These are phyloP conservation scores for Petroica traversi DNA, from an alignment of 2,113 vertebrate species.

Conservation along the genomic window DNA sequence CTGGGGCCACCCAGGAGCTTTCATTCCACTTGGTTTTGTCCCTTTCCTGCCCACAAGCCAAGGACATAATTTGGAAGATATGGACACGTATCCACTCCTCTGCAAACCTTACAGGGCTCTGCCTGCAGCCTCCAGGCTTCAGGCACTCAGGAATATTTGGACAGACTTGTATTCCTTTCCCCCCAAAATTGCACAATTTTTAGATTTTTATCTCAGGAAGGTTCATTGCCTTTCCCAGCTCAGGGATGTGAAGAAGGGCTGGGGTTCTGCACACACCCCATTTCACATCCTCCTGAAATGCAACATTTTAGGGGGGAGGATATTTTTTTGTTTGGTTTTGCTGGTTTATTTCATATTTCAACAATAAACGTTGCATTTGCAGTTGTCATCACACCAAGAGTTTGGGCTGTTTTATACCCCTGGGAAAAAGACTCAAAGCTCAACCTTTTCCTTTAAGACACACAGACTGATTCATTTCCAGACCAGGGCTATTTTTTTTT, in stretches of 20 bases:
- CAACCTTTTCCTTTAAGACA: not conserved
- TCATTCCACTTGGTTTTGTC: not conserved
- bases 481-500: too few species aligned
- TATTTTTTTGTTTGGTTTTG: not conserved
- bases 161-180: not conserved
- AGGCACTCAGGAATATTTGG: not conserved
- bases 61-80: not conserved
- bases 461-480: not conserved
- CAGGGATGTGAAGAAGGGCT: not conserved
- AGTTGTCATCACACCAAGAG: not conserved
- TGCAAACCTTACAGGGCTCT: not conserved
- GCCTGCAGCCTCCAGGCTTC: not conserved
- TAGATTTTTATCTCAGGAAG: not conserved
- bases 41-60: not conserved
- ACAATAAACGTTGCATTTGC: not conserved
- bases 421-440: not conserved
- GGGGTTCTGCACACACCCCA: not conserved
- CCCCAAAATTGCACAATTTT: fast-evolving
- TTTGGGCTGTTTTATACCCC: not conserved
- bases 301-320: fast-evolving
- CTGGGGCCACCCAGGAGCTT: not conserved
- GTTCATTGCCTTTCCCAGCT: not conserved
- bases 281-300: not conserved
- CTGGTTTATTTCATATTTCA: not conserved
- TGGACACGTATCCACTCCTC: fast-evolving